Evolutionary conservation across 2,797 vertebrate genomes (phyloP).

Genomic region (Pangasius krempfi): DNA sequence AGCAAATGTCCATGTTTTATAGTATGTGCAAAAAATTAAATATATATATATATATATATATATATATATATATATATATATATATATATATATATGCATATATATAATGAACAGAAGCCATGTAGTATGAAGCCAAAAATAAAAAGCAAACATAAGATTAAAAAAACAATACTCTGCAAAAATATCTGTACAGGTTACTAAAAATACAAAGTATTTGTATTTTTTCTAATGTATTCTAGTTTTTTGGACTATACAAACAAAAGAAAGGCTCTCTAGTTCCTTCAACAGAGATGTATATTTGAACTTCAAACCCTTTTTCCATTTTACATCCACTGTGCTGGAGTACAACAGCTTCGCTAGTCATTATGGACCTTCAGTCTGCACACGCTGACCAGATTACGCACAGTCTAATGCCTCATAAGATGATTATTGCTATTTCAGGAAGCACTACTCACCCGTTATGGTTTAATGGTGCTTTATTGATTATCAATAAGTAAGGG

Average conservation of each 20-base stretch:
- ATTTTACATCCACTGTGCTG: slow-evolving; percentile 8
- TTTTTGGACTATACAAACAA: background rate
- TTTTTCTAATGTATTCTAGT: background rate
- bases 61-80: background rate
- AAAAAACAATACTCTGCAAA: background rate
- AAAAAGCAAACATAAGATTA: background rate
- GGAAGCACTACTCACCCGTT: slow-evolving; percentile 72
- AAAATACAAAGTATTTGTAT: background rate
- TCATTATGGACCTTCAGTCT: slow-evolving; percentile 65
- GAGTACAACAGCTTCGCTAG: slow-evolving; percentile 57
- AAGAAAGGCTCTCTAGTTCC: background rate
- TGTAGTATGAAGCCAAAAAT: background rate
- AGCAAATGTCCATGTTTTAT: background rate
- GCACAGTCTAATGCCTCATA: slow-evolving; percentile 83
- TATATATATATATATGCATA: too few species aligned
- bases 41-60: too few species aligned
- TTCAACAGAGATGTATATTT: background rate
- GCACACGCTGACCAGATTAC: slow-evolving; percentile 76
- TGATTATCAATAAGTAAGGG: slow-evolving; percentile 52
- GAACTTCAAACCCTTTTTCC: background rate
- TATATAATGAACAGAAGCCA: background rate
- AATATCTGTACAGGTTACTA: background rate
- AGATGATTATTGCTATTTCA: slow-evolving; percentile 92
- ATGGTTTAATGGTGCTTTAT: slow-evolving; percentile 75
- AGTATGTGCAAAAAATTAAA: background rate